A percentile compares a stretch with the other conserved stretches of the same genome.
phyloP scores from a whole-genome alignment of 2,888 invertebrate species.

The Cremastinae sp. region DNA sequence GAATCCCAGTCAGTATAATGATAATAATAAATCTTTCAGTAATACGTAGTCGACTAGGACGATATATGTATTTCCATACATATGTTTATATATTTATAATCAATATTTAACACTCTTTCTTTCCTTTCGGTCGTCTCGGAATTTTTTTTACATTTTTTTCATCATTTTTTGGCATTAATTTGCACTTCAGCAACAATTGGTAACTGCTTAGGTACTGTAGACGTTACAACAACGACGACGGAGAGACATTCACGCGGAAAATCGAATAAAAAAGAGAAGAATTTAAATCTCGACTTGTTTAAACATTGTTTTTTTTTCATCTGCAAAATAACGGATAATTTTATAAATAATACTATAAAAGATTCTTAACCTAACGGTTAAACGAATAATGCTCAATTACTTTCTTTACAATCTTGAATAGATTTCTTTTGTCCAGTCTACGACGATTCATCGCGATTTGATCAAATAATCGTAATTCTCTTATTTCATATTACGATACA shows the following conservation, averaged over 20 bases:
- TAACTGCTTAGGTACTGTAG: conserved; percentile 58
- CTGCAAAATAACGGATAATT: not conserved
- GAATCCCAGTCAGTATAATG: conserved; percentile 51
- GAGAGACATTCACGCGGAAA: conserved; percentile 27
- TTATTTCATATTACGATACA: conserved; percentile 20
- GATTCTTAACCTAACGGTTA: not conserved
- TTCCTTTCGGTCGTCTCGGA: conserved; percentile 29
- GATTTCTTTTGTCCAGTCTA: not conserved
- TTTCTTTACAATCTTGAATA: not conserved
- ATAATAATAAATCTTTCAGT: conserved; percentile 57
- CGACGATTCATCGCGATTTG: not conserved
- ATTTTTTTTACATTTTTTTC: conserved; percentile 9
- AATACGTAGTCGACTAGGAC: conserved; percentile 60
- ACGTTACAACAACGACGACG: conserved; percentile 44
- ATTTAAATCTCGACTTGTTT: too few species aligned
- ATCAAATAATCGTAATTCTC: conserved; percentile 1
- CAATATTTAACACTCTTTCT: conserved; percentile 25
- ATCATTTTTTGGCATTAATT: conserved; percentile 51
- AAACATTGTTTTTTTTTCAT: conserved; percentile 4
- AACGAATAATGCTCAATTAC: not conserved
- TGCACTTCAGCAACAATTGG: conserved; percentile 61
- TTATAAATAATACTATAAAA: not conserved
- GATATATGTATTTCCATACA: conserved; percentile 34
- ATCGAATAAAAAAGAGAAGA: conserved; percentile 51
- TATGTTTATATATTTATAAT: conserved; percentile 32